These are phyloP conservation scores for Circaetus gallicus DNA, from an alignment of 2,113 vertebrate genomes.

Conservation along the genomic window DNA sequence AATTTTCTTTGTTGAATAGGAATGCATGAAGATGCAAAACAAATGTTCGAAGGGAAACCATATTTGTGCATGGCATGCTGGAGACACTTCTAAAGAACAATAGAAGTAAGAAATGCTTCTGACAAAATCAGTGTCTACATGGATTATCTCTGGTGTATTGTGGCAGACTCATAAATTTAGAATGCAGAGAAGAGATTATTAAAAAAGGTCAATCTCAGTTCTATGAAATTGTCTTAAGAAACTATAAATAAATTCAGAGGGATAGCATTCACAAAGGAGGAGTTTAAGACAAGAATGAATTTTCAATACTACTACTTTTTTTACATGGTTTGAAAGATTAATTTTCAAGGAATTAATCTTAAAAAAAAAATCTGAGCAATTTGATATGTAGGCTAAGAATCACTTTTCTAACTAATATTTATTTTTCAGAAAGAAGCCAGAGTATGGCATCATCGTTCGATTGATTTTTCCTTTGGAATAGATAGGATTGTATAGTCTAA, in stretches of 20 bases:
- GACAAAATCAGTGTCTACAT: neutral
- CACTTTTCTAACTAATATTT: neutral
- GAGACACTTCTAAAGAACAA: neutral
- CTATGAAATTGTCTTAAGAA: slow-evolving; percentile 8
- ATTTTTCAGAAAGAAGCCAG: neutral
- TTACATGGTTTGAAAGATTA: neutral
- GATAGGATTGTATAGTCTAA: neutral
- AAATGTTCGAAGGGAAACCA: neutral
- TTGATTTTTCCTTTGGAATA: neutral
- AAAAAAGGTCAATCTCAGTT: neutral
- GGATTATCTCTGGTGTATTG: neutral
- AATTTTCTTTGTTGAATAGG: neutral
- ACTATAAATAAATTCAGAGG: neutral
- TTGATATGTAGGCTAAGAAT: neutral
- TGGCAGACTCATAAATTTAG: neutral
- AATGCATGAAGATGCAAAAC: neutral
- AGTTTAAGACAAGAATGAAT: neutral
- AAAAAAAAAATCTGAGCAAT: neutral
- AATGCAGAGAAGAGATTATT: neutral
- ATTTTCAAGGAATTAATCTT: neutral
- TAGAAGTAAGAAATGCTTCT: neutral
- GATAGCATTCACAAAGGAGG: neutral
- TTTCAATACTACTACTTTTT: neutral
- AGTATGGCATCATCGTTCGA: neutral
- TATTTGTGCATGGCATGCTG: neutral